Evolutionary conservation across 2,113 vertebrate species (phyloP), one percentile per base, ranked within the genome.

Genomic region (Chamaea fasciata): DNA sequence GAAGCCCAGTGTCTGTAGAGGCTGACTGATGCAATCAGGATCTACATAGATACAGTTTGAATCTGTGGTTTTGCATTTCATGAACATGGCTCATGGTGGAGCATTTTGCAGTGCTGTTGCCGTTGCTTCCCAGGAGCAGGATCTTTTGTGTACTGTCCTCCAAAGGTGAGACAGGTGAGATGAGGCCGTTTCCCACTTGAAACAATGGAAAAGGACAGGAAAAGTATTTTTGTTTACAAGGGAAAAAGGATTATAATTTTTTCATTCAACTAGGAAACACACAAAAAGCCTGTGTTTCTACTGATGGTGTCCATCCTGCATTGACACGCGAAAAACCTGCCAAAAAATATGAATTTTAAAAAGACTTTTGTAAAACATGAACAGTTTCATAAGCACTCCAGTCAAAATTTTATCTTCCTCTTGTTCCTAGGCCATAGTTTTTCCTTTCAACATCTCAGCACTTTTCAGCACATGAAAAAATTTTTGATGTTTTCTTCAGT

Each of bases 111-210:
- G 6, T 22, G 13, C 15, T 85, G 53, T 23, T 91, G 10, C 7
- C 0, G 0, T 28, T 64, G 13, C 28, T 82, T 60, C 17, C 13
- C 16, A 60, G 23, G 9, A 75, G 6, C 3, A 73, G 41, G 15
- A 39, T 2, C 17, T 94, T 94, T 52, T 78, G 13, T 70, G 10
- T 23, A 19, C 11, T 35, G 20, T n/a, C 22, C 41, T 87, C 28
- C n/a, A 64, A 63, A 75, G 14, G 41, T 41, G 41, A 41, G 53
- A 37, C 9, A 41, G 15, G 52, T 64, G 42, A 83, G 16, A 35
- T 26, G 8, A 39, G n/a, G 10, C 3, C 7, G 64, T 41, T 93
- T 82, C 8, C 5, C 5, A 26, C 16, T 5, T 26, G 18, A 47
- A 78, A 57, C 68, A 42, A 14, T 52, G 35, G n/a, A 84, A 68